phyloP scores from a whole-genome alignment of 2,888 invertebrate species.

The Neoascia interrupta region DNA sequence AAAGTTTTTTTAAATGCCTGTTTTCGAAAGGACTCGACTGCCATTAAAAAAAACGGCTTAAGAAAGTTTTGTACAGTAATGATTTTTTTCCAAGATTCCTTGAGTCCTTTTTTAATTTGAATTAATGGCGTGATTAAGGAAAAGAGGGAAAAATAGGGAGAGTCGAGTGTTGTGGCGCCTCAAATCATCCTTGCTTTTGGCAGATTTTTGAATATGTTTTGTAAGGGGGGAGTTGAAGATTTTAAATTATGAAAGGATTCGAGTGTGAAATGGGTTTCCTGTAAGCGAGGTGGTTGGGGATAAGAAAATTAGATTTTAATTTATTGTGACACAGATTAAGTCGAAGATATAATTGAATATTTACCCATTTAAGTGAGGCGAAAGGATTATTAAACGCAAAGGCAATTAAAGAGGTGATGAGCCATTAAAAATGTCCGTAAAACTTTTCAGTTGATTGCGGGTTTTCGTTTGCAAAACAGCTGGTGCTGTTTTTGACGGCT shows the following conservation, averaged over 20 bases:
- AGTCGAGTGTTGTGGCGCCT: no score
- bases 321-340: conserved; percentile 61
- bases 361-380: not conserved
- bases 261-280: conserved; percentile 40
- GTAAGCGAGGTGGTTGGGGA: not conserved
- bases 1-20: conserved; percentile 18
- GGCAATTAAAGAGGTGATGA: conserved; percentile 54
- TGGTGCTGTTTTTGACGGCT: no score
- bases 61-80: conserved; percentile 6
- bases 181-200: conserved; percentile 31
- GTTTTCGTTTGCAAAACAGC: no score
- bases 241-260: conserved; percentile 57
- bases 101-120: conserved; percentile 59
- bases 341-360: conserved; percentile 54
- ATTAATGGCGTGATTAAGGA: conserved; percentile 54
- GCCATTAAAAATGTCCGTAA: conserved; percentile 37
- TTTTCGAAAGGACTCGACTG: conserved; percentile 6
- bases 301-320: conserved; percentile 57
- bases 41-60: conserved; percentile 29
- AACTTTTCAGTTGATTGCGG: no score
- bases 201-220: conserved; percentile 3
- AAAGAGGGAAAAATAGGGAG: conserved; percentile 4
- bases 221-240: not conserved
- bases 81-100: no score
- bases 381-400: no score